phyloP scores from a whole-genome alignment of 2,888 invertebrate species.

The Ormyrus pomaceus region DNA sequence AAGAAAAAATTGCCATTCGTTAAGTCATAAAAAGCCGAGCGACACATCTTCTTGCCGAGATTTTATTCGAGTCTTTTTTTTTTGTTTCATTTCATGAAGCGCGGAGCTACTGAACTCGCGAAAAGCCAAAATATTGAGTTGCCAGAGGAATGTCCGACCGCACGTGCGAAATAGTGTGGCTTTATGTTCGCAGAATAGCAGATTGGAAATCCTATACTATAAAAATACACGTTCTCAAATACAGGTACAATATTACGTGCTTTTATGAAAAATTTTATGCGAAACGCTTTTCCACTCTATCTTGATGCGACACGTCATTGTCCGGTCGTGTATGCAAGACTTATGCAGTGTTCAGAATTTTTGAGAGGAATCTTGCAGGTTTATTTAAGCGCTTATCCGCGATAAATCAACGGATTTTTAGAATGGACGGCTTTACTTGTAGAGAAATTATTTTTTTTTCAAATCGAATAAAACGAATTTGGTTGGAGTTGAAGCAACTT shows the following conservation, averaged over 20 bases:
- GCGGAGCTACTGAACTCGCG: neutral
- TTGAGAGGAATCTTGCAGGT: no score
- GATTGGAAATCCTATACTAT: conserved; percentile 26
- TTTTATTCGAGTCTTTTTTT: neutral
- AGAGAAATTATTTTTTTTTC: neutral
- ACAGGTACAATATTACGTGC: conserved; percentile 9
- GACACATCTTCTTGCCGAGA: neutral
- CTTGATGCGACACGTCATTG: neutral
- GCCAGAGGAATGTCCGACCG: conserved; percentile 22
- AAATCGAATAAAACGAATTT: no score
- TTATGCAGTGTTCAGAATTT: neutral
- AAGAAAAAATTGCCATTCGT: neutral
- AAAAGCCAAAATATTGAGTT: conserved; percentile 47
- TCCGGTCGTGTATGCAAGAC: neutral
- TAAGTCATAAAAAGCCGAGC: neutral
- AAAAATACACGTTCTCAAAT: conserved; percentile 24
- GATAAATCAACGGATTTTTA: no score
- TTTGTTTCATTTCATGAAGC: conserved; percentile 21
- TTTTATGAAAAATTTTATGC: conserved; percentile 6
- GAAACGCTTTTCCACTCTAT: no score
- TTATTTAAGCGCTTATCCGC: no score
- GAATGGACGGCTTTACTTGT: neutral
- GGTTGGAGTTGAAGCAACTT: no score
- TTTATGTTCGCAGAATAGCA: conserved; percentile 33
- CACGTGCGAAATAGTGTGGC: conserved; percentile 20